Evolutionary conservation across 2,797 vertebrate species (phyloP).

Genomic region (Ctenopoma kingsleyae): DNA sequence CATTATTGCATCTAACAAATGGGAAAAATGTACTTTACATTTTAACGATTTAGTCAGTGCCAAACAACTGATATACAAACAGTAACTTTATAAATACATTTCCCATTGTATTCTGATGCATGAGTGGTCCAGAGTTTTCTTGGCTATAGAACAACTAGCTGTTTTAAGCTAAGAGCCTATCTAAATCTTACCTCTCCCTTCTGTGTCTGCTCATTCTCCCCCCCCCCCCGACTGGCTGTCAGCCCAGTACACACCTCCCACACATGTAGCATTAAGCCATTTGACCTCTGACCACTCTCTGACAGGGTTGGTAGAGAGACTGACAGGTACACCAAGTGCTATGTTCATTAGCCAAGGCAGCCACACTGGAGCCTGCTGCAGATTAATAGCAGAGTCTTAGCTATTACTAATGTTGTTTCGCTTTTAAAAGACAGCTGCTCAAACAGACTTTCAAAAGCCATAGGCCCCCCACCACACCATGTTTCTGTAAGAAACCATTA

Average conservation of each 20-base stretch:
- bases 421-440: constrained; percentile 58
- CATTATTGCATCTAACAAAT: not conserved
- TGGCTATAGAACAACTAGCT: not conserved
- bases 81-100: not conserved
- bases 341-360: constrained; percentile 56
- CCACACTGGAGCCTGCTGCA: constrained; percentile 35
- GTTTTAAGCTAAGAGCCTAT: not conserved
- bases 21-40: not conserved
- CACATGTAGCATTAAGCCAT: constrained; percentile 63
- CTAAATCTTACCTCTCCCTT: constrained; percentile 2
- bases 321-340: constrained; percentile 28
- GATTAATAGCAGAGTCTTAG: constrained; percentile 56
- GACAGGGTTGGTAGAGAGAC: constrained; percentile 53
- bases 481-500: constrained; percentile 36
- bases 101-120: not conserved
- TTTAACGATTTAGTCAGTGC: no score
- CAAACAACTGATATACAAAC: not conserved
- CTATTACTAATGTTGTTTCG: constrained; percentile 51
- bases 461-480: constrained; percentile 19
- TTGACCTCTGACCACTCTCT: constrained; percentile 64
- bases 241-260: constrained; percentile 56
- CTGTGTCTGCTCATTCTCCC: constrained; percentile 4
- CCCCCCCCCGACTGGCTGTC: not conserved
- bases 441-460: constrained; percentile 24
- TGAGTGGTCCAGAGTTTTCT: not conserved